phyloP scores from a whole-genome alignment of 1,140 invertebrate species.

The Zaprionus tsacasi region DNA sequence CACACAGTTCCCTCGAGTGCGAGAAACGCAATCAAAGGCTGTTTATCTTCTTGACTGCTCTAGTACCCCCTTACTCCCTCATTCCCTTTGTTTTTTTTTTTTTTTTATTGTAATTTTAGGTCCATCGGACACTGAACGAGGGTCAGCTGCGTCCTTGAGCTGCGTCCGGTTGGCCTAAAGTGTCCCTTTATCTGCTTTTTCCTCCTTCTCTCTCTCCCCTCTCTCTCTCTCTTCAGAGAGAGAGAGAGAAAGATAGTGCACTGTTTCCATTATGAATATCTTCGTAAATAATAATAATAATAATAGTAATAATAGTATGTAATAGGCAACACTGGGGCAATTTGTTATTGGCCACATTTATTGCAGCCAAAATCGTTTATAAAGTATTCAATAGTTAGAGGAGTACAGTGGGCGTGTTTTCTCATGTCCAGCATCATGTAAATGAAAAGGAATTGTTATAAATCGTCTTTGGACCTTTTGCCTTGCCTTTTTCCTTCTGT shows the following conservation, averaged over 20 bases:
- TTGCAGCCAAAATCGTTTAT: slow-evolving; percentile 50
- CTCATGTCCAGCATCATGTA: slow-evolving; percentile 38
- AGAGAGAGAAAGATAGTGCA: neutral
- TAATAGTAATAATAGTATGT: slow-evolving; percentile 32
- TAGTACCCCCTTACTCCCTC: slow-evolving; percentile 10
- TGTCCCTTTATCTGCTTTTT: neutral
- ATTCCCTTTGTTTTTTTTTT: slow-evolving; percentile 2
- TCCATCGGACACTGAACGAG: slow-evolving; percentile 35
- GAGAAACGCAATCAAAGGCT: slow-evolving; percentile 55
- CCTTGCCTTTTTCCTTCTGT: slow-evolving; percentile 4
- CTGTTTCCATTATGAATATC: slow-evolving; percentile 38
- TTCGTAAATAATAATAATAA: slow-evolving; percentile 18
- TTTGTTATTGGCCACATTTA: slow-evolving; percentile 51
- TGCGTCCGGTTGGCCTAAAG: neutral
- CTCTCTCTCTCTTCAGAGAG: no score
- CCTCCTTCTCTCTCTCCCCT: neutral
- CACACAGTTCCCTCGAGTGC: slow-evolving; percentile 4
- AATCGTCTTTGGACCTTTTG: slow-evolving; percentile 55
- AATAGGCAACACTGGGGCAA: slow-evolving; percentile 30
- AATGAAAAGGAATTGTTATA: slow-evolving; percentile 63
- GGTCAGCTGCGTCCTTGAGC: slow-evolving; percentile 32
- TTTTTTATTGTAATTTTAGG: slow-evolving; percentile 26
- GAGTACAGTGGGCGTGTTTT: slow-evolving; percentile 26
- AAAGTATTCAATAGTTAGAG: slow-evolving; percentile 56
- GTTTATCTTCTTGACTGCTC: slow-evolving; percentile 55